phyloP scores from a whole-genome alignment of 2,113 vertebrate species.

The Arizona elegans region DNA sequence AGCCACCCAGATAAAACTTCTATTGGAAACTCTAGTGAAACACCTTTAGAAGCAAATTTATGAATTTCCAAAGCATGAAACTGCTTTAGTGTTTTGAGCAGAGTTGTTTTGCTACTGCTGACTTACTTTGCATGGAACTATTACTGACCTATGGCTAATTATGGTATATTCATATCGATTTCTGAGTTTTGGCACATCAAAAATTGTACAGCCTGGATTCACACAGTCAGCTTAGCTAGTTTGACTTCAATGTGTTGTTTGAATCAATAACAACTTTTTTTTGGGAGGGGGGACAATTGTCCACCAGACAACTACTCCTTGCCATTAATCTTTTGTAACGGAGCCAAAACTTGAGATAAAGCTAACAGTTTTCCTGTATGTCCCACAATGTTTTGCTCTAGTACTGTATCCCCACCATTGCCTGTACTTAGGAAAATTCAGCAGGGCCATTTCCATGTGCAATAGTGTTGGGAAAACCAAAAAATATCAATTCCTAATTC shows the following conservation, averaged over 20 bases:
- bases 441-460: background rate
- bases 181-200: background rate
- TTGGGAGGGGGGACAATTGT: background rate
- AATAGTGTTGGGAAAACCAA: background rate
- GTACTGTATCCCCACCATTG: background rate
- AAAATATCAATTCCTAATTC: background rate
- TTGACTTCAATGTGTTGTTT: background rate
- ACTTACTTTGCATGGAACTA: background rate
- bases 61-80: background rate
- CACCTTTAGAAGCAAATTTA: background rate
- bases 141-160: background rate
- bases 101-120: background rate
- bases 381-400: background rate
- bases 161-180: background rate
- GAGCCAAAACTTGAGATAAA: background rate
- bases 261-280: background rate
- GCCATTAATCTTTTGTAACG: background rate
- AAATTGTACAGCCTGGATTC: background rate
- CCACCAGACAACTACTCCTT: background rate
- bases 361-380: background rate
- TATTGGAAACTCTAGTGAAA: background rate
- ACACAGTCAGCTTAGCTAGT: background rate
- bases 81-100: background rate
- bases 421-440: background rate
- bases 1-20: background rate